Conservation (phyloP, 2,797 vertebrate species). For the Rallus crepitans region DNA sequence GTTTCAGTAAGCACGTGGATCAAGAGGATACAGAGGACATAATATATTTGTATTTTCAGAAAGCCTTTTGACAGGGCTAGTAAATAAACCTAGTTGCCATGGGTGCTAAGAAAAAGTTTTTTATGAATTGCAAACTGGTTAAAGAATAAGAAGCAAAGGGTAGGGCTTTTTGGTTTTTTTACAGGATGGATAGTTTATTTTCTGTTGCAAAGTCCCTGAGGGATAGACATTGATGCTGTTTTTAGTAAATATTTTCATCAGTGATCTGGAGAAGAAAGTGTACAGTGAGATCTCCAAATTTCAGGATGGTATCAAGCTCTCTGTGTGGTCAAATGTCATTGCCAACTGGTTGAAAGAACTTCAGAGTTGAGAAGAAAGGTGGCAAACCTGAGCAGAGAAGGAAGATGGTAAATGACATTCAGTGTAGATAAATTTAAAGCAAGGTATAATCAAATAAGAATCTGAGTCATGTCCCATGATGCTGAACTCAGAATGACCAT, state of each 20-base stretch:
- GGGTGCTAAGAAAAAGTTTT: neutral
- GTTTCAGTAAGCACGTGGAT: neutral
- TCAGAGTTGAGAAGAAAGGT: neutral
- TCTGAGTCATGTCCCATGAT: neutral
- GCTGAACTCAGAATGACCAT: neutral
- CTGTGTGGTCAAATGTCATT: neutral
- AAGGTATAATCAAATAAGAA: neutral
- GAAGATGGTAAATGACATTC: neutral
- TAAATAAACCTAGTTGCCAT: neutral
- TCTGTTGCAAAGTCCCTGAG: neutral
- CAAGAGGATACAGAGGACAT: neutral
- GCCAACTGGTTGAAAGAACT: neutral
- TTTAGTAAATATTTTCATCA: conserved; percentile 26
- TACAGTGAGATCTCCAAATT: neutral
- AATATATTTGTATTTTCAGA: conserved; percentile 16
- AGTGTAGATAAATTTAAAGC: neutral
- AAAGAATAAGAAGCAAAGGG: neutral
- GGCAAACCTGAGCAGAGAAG: neutral
- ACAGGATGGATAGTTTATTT: neutral
- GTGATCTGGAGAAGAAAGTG: neutral
- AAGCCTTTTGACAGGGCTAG: neutral
- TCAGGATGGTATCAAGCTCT: neutral
- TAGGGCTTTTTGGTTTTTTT: neutral
- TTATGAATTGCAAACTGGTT: neutral
- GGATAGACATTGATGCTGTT: neutral